Evolutionary conservation across 2,888 invertebrate genomes (phyloP).

Genomic region (Hyalella azteca): DNA sequence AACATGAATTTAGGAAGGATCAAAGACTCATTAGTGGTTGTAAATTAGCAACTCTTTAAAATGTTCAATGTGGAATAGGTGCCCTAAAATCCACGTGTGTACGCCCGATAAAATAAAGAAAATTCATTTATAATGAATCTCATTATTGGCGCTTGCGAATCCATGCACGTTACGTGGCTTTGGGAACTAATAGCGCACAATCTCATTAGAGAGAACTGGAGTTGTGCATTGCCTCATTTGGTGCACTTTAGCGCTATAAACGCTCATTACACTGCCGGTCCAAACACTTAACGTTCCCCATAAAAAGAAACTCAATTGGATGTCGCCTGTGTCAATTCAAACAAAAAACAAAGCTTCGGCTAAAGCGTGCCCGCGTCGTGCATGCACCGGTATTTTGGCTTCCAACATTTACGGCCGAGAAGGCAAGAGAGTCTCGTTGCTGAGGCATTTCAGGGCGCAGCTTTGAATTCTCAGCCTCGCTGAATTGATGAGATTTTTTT

Average conservation of each 20-base stretch:
- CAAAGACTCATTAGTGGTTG: no score
- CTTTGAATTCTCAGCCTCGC: not conserved
- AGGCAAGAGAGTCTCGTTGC: not conserved
- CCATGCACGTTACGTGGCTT: no score
- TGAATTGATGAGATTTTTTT: not conserved
- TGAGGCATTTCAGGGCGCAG: not conserved
- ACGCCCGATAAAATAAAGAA: no score
- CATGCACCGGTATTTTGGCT: not conserved
- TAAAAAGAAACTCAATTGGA: constrained; percentile 14
- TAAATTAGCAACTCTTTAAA: no score
- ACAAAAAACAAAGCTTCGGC: not conserved
- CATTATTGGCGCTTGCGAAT: no score
- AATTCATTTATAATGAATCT: no score
- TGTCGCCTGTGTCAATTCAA: not conserved
- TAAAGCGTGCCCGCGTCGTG: not conserved
- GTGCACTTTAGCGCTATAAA: not conserved
- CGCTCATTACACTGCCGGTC: constrained; percentile 5
- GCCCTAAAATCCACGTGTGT: no score
- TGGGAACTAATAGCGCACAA: no score
- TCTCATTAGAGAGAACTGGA: constrained; percentile 4
- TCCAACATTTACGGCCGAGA: not conserved
- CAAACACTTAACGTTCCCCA: constrained; percentile 5
- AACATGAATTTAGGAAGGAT: no score
- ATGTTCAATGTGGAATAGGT: no score
- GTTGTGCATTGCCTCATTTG: constrained; percentile 9